Evolutionary conservation across 2,113 vertebrate species (phyloP), one percentile per base, ranked within the genome.

Genomic region (Dasyornis broadbenti): DNA sequence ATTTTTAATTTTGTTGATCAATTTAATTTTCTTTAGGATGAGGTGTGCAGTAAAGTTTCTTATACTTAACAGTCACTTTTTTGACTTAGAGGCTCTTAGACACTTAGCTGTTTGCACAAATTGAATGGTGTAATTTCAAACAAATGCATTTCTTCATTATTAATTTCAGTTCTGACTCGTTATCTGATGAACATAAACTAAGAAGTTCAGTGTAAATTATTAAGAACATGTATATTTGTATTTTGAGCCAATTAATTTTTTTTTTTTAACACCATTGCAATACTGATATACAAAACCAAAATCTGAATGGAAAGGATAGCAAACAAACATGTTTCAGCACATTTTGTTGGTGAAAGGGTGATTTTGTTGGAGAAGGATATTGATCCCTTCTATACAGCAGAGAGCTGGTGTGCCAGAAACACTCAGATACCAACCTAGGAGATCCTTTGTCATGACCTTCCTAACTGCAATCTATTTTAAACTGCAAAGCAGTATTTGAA

Each of bases 401-500:
- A 86, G 20, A 66, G 33, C 27, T 65, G 22, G 5, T 50, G 6
- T 56, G 23, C 53, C 45, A 47, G 11, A 1, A 49, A 6, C 0
- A 2, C 42, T 33, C 13, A 17, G 15, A 33, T 52, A 35, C 49
- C 11, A 20, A 31, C 33, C 20, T n/a, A 23, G 28, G 54, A 80
- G 42, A 37, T 39, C 26, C n/a, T 92, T 1, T 37, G 10, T 77
- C 33, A 56, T 0, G 0, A 24, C 39, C 16, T 66, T 61, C 20
- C 16, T 44, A n/a, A 63, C 7, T 75, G 30, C 8, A n/a, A 22
- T 54, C 63, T 71, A 19, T 56, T 84, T 77, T 59, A 14, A 31
- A 22, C 11, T 19, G 40, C 11, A 18, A 35, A 45, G 14, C 30
- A 66, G 11, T n/a, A 23, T 73, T 81, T 82, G 33, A 70, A 70